Conservation (phyloP, 2,888 invertebrate species). For the Artemia sp. region DNA sequence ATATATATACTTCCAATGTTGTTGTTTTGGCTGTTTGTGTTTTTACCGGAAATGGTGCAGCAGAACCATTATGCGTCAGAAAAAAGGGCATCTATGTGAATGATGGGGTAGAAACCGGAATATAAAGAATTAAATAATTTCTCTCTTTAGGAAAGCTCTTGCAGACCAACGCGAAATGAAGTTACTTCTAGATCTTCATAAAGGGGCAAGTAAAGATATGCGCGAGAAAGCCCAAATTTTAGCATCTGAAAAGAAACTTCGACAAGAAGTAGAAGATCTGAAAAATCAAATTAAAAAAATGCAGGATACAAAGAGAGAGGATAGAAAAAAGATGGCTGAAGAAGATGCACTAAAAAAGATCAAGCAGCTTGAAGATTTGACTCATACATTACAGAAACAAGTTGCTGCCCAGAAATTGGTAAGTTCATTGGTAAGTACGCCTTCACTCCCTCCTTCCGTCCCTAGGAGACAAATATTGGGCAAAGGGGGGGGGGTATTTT, state of each 20-base stretch:
- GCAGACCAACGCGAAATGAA: conserved; percentile 91
- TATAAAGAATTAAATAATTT: too few relatives aligned
- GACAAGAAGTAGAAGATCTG: conserved; percentile 76
- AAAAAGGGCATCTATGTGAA: conserved; percentile 23
- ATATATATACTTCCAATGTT: too few relatives aligned
- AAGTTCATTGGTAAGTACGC: background rate
- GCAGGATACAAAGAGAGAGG: conserved; percentile 79
- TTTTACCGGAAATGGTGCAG: too few relatives aligned
- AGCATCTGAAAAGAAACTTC: conserved; percentile 79
- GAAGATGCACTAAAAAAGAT: conserved; percentile 87
- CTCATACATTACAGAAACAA: conserved; percentile 77
- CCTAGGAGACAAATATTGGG: too few relatives aligned
- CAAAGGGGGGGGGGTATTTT: too few relatives aligned
- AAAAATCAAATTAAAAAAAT: conserved; percentile 67
- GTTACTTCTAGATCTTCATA: conserved; percentile 84
- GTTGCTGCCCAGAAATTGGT: conserved; percentile 63
- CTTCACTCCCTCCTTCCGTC: too few relatives aligned
- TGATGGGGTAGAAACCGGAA: conserved; percentile 23
- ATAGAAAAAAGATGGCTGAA: conserved; percentile 72
- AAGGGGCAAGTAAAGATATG: conserved; percentile 89
- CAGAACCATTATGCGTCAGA: background rate
- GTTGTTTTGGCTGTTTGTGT: too few relatives aligned
- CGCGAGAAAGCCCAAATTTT: conserved; percentile 87
- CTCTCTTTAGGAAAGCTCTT: conserved; percentile 52
- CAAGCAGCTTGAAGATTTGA: conserved; percentile 81